These are phyloP conservation scores for Chinchilla lanigera DNA, from an alignment of 2,113 vertebrate genomes.

Conservation along the genomic window DNA sequence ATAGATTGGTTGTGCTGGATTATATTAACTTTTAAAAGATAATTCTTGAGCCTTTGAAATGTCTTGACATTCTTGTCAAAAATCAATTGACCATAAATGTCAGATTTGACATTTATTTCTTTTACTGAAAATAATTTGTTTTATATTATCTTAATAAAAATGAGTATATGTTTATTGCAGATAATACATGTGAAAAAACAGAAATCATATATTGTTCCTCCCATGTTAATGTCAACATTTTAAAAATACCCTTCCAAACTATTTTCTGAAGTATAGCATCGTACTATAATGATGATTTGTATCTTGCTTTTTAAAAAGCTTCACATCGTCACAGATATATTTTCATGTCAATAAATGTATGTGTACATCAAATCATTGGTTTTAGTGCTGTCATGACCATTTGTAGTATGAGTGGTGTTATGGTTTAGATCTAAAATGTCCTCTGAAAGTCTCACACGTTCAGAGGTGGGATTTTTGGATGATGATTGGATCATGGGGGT, in stretches of 20 bases:
- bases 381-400: slow-evolving; percentile 54
- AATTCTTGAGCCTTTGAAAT: slow-evolving; percentile 46
- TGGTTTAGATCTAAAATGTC: background rate
- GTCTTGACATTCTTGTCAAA: slow-evolving; percentile 38
- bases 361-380: slow-evolving; percentile 11
- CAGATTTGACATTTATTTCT: slow-evolving; percentile 41
- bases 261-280: slow-evolving; percentile 43
- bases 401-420: background rate
- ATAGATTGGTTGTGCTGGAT: background rate
- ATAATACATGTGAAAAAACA: slow-evolving; percentile 60
- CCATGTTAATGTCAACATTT: slow-evolving; percentile 41
- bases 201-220: slow-evolving; percentile 45
- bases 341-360: slow-evolving; percentile 39
- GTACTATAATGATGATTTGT: slow-evolving; percentile 39
- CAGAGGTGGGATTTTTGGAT: background rate
- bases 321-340: background rate
- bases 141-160: slow-evolving; percentile 41
- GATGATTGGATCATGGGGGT: background rate
- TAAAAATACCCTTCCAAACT: slow-evolving; percentile 34
- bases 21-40: background rate
- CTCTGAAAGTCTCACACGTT: background rate
- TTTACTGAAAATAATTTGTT: slow-evolving; percentile 50
- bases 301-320: slow-evolving; percentile 24
- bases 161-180: slow-evolving; percentile 32
- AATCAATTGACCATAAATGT: slow-evolving; percentile 58